These are phyloP conservation scores for Xenopus laevis DNA, from an alignment of 2,113 vertebrate species.

Conservation along the genomic window DNA sequence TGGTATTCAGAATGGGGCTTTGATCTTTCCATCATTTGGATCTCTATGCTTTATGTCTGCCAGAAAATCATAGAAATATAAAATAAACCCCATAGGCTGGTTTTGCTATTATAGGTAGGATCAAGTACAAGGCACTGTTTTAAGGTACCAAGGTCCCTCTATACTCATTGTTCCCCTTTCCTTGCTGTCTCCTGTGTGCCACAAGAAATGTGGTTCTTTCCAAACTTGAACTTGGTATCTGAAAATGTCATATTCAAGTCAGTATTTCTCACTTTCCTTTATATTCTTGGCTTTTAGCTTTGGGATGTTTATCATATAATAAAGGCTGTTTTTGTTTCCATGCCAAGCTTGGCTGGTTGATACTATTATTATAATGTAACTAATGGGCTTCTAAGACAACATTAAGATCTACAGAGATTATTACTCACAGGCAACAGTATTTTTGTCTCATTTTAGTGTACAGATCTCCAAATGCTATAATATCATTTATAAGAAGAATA, in stretches of 20 bases:
- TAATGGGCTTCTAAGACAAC: conserved; percentile 62
- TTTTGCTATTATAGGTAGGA: too few relatives aligned
- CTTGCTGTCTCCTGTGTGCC: too few relatives aligned
- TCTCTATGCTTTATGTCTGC: too few relatives aligned
- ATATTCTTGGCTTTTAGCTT: conserved; percentile 46
- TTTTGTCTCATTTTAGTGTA: conserved; percentile 53
- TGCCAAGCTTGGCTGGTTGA: conserved; percentile 43
- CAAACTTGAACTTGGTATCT: not conserved
- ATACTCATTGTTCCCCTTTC: too few relatives aligned
- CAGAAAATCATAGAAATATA: too few relatives aligned
- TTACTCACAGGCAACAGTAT: conserved; percentile 55
- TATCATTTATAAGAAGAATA: conserved; percentile 6
- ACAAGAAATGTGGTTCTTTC: too few relatives aligned
- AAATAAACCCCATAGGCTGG: too few relatives aligned
- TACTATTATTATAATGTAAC: conserved; percentile 41
- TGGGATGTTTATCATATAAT: conserved; percentile 46
- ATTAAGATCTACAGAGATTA: conserved; percentile 55
- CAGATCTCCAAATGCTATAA: conserved; percentile 46
- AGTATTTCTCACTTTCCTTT: conserved; percentile 41
- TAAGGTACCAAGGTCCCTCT: too few relatives aligned
- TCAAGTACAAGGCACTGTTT: too few relatives aligned
- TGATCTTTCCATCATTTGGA: too few relatives aligned
- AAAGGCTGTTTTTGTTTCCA: conserved; percentile 20
- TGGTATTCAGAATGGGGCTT: too few relatives aligned
- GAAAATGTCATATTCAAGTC: conserved; percentile 29